Conservation (phyloP, 2,113 vertebrate genomes). For the Sturnira hondurensis region DNA sequence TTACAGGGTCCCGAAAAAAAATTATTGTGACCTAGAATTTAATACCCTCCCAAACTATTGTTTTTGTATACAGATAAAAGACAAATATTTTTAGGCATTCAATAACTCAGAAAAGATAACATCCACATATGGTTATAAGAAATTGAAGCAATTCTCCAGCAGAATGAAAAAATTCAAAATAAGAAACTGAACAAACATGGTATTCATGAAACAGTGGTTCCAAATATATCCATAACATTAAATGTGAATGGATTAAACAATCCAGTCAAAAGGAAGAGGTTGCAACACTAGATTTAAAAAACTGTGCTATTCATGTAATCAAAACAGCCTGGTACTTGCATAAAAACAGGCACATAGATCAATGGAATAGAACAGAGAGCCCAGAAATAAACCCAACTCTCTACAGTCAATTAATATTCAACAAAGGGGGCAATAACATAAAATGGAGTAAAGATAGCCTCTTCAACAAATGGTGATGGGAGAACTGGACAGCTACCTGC, state of each 20-base stretch:
- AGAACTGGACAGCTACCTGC: too few species aligned
- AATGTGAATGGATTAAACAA: not conserved
- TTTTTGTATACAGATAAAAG: not conserved
- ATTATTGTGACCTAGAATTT: not conserved
- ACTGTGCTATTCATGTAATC: not conserved
- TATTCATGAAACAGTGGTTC: not conserved
- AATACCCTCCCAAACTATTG: not conserved
- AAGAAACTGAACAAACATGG: not conserved
- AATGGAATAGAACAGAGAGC: too few species aligned
- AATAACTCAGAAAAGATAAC: not conserved
- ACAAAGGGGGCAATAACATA: too few species aligned
- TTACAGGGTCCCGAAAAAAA: not conserved
- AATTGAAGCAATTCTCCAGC: not conserved
- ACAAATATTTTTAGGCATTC: not conserved
- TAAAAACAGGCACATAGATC: too few species aligned
- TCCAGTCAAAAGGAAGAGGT: not conserved
- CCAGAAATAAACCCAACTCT: too few species aligned
- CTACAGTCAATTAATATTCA: too few species aligned
- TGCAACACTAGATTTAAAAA: not conserved
- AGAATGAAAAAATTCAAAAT: not conserved
- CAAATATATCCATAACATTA: not conserved
- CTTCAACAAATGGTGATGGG: too few species aligned
- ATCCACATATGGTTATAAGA: not conserved
- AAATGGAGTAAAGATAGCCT: too few species aligned
- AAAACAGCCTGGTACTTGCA: too few species aligned